Percentiles rank a stretch among this genome's conserved stretches.
These are phyloP conservation scores for Leptothorax acervorum DNA, from an alignment of 2,888 invertebrate genomes.

Conservation along the genomic window DNA sequence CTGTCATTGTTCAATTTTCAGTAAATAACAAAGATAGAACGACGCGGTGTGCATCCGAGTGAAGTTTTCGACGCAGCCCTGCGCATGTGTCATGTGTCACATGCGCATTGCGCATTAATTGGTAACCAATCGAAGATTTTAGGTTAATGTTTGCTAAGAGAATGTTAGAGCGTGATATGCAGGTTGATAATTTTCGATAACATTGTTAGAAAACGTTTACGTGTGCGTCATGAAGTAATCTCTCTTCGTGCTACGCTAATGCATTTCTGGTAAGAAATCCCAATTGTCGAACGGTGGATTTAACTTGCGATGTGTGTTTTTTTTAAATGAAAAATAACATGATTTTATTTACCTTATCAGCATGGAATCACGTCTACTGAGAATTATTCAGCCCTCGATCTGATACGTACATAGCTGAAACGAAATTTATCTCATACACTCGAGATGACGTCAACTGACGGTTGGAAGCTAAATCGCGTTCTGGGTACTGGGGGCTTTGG, in stretches of 20 bases:
- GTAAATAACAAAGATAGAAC: too few species aligned
- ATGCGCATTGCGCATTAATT: too few species aligned
- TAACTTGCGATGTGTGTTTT: background rate
- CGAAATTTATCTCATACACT: constrained; percentile 1
- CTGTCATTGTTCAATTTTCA: too few species aligned
- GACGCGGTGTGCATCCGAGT: too few species aligned
- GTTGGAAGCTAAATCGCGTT: constrained; percentile 88
- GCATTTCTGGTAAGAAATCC: background rate
- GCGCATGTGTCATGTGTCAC: too few species aligned
- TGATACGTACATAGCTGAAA: background rate
- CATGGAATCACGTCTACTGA: background rate
- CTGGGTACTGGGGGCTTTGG: constrained; percentile 92
- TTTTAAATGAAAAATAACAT: background rate
- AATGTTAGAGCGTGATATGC: background rate
- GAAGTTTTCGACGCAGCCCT: too few species aligned
- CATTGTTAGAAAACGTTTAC: background rate
- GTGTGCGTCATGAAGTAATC: background rate
- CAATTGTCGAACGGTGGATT: background rate
- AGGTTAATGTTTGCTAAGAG: too few species aligned
- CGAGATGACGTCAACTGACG: constrained; percentile 55
- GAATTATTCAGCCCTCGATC: background rate
- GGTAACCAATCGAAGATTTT: too few species aligned
- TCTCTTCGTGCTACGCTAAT: background rate
- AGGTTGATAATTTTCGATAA: background rate
- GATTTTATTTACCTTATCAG: background rate